Evolutionary conservation across 2,113 vertebrate species (phyloP), one percentile per base, ranked within the genome.

Genomic region (Cettia cetti): DNA sequence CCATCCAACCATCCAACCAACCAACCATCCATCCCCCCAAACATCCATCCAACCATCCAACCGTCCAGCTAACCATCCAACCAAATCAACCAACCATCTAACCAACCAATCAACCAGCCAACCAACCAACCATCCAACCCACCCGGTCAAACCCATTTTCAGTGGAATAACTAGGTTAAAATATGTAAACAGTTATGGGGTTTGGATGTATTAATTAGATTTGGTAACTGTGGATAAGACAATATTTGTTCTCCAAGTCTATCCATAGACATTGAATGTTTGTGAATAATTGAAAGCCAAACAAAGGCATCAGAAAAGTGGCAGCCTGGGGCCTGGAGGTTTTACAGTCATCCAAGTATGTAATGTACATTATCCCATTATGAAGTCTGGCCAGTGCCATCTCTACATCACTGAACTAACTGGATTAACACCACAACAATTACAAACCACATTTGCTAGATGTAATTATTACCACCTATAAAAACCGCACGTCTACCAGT

Each of bases 151-250:
- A 40, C 2, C 2, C 11, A 17, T 54, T 82, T 68, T 71, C 5
- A 2, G 37, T n/a, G 35, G 13, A 66, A 23, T 31, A 63, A 37
- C 5, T 4, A 15, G 14, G 28, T 7, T 89, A 30, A 90, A 61
- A 14, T 15, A n/a, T 2, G 1, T 15, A 23, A 74, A 18, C 2
- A 33, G 21, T 30, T 56, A 23, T 2, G 42, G 8, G 18, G 0
- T n/a, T 68, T 28, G 49, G 30, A 21, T 60, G 40, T 7, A n/a
- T 71, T 24, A 7, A 31, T n/a, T n/a, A n/a, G 13, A 18, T 71
- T 13, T 71, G 18, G 23, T 33, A 35, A 35, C 68, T 57, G 4
- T 6, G 15, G 70, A 16, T 19, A 37, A 7, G 11, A 65, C 3
- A 37, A 11, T 44, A 64, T 44, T 53, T 59, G 9, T 37, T 54